Evolutionary conservation across 2,797 vertebrate genomes (phyloP).

Genomic region (Zalophus californianus): DNA sequence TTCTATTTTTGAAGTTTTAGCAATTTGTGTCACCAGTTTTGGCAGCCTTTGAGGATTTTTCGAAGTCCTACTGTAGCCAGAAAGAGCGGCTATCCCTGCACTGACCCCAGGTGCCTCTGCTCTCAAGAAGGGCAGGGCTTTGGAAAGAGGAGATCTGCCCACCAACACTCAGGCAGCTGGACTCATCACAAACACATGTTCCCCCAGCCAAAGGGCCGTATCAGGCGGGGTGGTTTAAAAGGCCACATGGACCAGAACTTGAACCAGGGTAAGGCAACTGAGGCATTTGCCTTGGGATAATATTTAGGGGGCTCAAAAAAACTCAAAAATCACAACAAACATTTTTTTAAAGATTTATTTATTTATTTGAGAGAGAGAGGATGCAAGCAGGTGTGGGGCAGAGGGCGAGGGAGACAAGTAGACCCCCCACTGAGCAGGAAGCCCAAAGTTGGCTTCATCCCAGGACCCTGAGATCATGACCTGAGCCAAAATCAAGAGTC

Average conservation of each 20-base stretch:
- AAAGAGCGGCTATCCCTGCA: neutral
- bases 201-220: neutral
- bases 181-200: neutral
- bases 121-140: neutral
- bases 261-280: neutral
- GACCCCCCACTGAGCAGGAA: neutral
- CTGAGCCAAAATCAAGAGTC: neutral
- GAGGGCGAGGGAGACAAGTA: neutral
- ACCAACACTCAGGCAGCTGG: neutral
- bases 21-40: neutral
- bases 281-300: neutral
- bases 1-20: neutral
- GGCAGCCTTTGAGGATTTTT: neutral
- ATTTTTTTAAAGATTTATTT: neutral
- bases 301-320: neutral
- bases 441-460: neutral
- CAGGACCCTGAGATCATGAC: neutral
- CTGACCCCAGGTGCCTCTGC: rapidly evolving
- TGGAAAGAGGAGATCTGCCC: neutral
- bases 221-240: neutral
- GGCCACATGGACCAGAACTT: neutral
- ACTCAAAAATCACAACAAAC: neutral
- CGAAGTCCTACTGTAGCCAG: neutral
- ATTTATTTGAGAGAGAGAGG: neutral
- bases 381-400: too few relatives aligned